These are phyloP conservation scores for Poeciliopsis turneri DNA, from an alignment of 2,797 vertebrate species.

Conservation along the genomic window DNA sequence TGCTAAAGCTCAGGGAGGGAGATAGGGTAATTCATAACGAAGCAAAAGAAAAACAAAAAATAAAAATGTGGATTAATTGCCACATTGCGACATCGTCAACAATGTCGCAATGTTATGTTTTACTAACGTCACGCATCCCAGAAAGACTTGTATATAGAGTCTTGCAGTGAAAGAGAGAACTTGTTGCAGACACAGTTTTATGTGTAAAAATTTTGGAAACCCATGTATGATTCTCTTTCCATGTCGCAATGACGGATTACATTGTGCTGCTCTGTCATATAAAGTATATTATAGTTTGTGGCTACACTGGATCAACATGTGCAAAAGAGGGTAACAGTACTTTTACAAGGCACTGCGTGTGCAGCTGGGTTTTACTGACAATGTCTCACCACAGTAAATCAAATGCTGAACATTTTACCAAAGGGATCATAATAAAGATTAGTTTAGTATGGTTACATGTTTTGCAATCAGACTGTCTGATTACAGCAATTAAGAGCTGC, in stretches of 20 bases:
- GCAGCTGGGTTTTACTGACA: conserved; percentile 32
- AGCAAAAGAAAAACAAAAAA: background rate
- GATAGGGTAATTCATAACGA: background rate
- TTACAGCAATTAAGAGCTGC: conserved; percentile 28
- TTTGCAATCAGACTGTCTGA: conserved; percentile 28
- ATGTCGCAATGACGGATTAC: background rate
- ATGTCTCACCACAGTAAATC: conserved; percentile 43
- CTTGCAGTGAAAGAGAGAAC: background rate
- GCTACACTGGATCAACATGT: background rate
- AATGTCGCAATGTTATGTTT: background rate
- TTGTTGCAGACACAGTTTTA: background rate
- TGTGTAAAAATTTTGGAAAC: background rate
- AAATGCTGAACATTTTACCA: conserved; percentile 20
- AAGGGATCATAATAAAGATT: conserved; percentile 18
- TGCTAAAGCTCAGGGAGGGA: background rate
- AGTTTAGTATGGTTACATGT: conserved; percentile 13
- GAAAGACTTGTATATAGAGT: background rate
- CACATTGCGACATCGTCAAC: background rate
- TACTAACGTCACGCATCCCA: background rate
- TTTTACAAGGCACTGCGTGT: conserved; percentile 9
- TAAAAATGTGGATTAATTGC: background rate
- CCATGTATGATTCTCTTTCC: background rate
- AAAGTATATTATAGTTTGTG: background rate
- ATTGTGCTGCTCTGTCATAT: background rate
- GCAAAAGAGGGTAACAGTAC: background rate